These are phyloP conservation scores for Bruchidius siliquastri DNA, from an alignment of 2,888 invertebrate species.

Conservation along the genomic window DNA sequence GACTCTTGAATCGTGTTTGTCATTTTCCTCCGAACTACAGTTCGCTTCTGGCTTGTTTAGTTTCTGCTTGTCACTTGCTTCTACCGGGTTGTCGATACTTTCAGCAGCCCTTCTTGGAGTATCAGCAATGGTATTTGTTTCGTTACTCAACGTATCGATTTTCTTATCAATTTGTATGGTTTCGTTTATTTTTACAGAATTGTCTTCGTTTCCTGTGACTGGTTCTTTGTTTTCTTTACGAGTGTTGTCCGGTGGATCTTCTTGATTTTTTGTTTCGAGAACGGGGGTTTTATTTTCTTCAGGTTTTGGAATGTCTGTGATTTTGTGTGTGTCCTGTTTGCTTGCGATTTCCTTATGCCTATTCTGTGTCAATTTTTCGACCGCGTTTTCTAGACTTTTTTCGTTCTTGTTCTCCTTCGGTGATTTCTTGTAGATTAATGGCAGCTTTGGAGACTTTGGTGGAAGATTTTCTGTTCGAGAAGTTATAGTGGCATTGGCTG, in stretches of 20 bases:
- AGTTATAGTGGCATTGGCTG: not conserved
- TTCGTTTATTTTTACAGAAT: not conserved
- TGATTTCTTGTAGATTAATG: conserved; percentile 15
- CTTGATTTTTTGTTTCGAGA: not conserved
- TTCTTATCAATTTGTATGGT: not conserved
- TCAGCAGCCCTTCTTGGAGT: not conserved
- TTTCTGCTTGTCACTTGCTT: not conserved
- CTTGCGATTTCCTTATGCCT: conserved; percentile 34
- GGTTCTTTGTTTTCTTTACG: not conserved
- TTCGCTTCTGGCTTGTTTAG: not conserved
- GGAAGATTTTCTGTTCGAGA: not conserved
- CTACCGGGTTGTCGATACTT: not conserved
- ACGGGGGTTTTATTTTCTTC: not conserved
- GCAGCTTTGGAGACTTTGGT: conserved; percentile 14
- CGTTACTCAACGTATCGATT: not conserved
- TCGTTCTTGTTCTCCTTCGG: conserved; percentile 35
- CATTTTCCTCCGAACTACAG: not conserved
- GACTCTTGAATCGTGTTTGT: not conserved
- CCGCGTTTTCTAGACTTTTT: conserved; percentile 41
- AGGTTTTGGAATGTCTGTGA: not conserved
- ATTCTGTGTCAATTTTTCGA: conserved; percentile 43
- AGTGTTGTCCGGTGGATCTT: not conserved
- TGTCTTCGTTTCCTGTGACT: not conserved
- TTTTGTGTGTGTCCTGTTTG: conserved; percentile 9
- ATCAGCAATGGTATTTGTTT: not conserved